Evolutionary conservation across 1,140 invertebrate genomes (phyloP).

Genomic region (Chionoecetes opilio): DNA sequence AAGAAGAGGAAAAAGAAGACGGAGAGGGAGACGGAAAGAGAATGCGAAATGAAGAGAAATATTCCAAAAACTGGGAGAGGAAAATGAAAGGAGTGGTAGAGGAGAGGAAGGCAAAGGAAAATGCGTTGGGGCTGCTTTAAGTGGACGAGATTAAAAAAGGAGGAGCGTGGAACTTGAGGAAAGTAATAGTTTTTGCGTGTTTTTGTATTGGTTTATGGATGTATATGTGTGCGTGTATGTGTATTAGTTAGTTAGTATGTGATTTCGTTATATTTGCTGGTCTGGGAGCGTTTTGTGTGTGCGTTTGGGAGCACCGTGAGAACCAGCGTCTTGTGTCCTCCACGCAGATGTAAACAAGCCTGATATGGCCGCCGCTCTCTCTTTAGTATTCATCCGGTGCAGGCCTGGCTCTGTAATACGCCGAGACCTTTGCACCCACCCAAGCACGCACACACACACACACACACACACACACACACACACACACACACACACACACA

Average conservation of each 20-base stretch:
- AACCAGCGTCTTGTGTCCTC: background rate
- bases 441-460: slow-evolving; percentile 14
- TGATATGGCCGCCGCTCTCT: background rate
- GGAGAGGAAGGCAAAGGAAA: background rate
- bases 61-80: background rate
- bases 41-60: background rate
- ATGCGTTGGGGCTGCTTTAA: too few species aligned
- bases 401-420: background rate
- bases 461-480: slow-evolving; percentile 16
- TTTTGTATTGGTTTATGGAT: background rate
- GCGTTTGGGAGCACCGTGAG: background rate
- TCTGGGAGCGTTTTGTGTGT: background rate
- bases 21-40: background rate
- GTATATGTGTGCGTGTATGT: background rate
- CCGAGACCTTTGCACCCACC: slow-evolving; percentile 14
- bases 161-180: too few species aligned
- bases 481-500: background rate
- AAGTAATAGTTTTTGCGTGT: too few species aligned
- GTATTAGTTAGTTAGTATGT: background rate
- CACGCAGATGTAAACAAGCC: background rate
- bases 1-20: too few species aligned
- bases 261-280: too few species aligned
- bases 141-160: too few species aligned
- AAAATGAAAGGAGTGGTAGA: background rate
- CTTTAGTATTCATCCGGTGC: background rate